Evolutionary conservation across 2,797 vertebrate species (phyloP).

Genomic region (Diglossa cyanea): DNA sequence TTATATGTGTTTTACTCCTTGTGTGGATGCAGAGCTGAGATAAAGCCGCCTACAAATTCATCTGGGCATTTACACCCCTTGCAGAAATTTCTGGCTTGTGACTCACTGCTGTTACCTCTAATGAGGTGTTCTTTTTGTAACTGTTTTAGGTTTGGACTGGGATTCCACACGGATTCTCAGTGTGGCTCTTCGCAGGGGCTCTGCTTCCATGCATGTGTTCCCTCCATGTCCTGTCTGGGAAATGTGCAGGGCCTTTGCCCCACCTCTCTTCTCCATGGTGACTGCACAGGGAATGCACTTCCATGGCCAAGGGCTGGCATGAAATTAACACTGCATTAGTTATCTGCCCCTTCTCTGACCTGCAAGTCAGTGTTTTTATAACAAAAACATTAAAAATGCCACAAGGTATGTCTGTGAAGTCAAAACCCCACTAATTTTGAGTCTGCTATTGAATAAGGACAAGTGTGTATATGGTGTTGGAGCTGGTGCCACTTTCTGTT

Average conservation of each 20-base stretch:
- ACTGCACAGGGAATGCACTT: neutral
- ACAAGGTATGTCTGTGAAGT: neutral
- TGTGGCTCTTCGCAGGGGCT: neutral
- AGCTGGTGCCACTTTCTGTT: neutral
- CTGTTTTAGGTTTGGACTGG: neutral
- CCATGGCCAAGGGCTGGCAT: neutral
- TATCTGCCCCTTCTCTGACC: neutral
- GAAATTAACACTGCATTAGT: neutral
- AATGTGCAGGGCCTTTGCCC: accelerated
- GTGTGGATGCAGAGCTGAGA: neutral
- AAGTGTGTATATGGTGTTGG: neutral
- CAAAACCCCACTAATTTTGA: neutral
- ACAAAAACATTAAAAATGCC: neutral
- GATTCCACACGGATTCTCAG: neutral
- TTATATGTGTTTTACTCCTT: neutral
- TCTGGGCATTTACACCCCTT: neutral
- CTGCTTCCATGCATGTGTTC: neutral
- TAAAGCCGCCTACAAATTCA: neutral
- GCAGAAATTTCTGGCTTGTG: neutral
- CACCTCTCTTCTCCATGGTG: accelerated
- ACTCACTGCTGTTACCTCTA: accelerated
- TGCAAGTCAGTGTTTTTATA: neutral
- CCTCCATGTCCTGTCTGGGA: neutral
- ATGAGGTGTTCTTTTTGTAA: neutral
- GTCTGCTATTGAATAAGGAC: neutral